Percentiles rank a stretch among this genome's conserved stretches.
Conservation (phyloP, 2,888 invertebrate species). For the Punctoribates punctum region DNA sequence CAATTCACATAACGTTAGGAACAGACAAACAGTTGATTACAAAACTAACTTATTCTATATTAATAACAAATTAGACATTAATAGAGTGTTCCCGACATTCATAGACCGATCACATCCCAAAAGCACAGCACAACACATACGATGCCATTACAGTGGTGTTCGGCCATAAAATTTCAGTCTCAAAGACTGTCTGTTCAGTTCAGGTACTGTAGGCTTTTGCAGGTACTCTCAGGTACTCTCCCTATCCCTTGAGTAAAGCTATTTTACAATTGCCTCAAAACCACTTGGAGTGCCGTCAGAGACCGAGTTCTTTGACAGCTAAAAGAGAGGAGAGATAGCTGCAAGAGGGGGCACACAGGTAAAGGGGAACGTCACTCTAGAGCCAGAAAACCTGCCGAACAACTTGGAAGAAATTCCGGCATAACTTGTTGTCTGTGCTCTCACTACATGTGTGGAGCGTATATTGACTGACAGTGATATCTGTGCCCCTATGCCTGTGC, state of each 20-base stretch:
- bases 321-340: constrained; percentile 21
- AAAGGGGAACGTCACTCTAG: neutral
- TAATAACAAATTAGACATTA: neutral
- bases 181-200: neutral
- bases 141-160: neutral
- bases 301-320: constrained; percentile 23
- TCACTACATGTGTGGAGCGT: neutral
- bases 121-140: neutral
- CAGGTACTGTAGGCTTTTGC: neutral
- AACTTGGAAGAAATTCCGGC: constrained; percentile 28
- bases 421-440: constrained; percentile 12
- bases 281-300: constrained; percentile 2
- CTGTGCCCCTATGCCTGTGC: neutral
- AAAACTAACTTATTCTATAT: neutral
- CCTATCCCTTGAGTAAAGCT: constrained; percentile 9
- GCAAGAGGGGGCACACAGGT: neutral
- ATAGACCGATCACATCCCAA: neutral
- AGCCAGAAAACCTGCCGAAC: constrained; percentile 20
- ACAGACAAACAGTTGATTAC: neutral
- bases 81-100: neutral
- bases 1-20: neutral
- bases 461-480: no score
- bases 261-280: neutral
- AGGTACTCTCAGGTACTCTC: no score
- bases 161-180: constrained; percentile 13